A percentile compares a stretch with the other conserved stretches of the same genome.
phyloP scores from a whole-genome alignment of 2,113 vertebrate species.

The Hyla sarda region DNA sequence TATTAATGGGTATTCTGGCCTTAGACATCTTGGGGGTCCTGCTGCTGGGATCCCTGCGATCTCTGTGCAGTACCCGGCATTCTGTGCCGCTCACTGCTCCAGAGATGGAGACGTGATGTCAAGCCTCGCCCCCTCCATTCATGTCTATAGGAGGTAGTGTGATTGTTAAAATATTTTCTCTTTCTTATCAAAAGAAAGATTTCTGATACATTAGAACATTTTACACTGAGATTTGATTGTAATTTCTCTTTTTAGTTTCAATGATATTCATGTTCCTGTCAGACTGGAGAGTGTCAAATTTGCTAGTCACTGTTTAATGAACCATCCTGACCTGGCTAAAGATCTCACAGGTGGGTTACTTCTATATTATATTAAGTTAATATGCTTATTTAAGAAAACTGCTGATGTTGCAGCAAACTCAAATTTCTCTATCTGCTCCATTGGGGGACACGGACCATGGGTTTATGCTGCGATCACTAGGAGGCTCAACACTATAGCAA shows the following conservation, averaged over 20 bases:
- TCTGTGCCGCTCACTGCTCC: no score
- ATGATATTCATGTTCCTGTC: slow-evolving; percentile 98
- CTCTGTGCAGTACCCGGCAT: not conserved
- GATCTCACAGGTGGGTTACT: slow-evolving; percentile 90
- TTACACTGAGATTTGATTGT: not conserved
- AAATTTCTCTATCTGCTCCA: no score
- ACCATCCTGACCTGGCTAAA: slow-evolving; percentile 96
- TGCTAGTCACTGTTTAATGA: slow-evolving; percentile 99
- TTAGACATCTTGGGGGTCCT: no score
- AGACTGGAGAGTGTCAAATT: slow-evolving; percentile 99
- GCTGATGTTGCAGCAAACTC: no score
- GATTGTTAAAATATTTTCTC: not conserved
- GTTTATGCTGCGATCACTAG: no score
- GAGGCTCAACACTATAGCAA: no score
- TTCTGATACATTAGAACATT: not conserved
- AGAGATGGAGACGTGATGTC: not conserved
- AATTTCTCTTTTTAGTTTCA: slow-evolving; percentile 83
- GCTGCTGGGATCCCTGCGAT: no score
- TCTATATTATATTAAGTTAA: not conserved
- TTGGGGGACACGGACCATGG: no score
- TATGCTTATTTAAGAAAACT: no score
- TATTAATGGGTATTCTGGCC: not conserved
- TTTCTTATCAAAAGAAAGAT: not conserved
- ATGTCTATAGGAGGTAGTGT: no score
- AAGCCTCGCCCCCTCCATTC: no score